A percentile compares a stretch with the other conserved stretches of the same genome.
Conservation (phyloP, 2,113 vertebrate species). For the Sceloporus tristichus region DNA sequence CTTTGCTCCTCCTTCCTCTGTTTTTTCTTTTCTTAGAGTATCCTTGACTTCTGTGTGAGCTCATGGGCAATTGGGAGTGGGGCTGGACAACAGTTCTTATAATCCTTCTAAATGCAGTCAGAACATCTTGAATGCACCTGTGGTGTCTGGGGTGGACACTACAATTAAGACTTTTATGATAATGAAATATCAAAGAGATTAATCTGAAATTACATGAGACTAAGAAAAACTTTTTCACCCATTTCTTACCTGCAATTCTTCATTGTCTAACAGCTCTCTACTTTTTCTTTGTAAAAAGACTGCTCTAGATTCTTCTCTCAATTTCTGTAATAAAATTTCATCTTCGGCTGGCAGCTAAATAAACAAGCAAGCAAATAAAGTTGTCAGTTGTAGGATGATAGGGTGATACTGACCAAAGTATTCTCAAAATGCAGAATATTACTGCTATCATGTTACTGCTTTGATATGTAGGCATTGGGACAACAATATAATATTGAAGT, state of each 20-base stretch:
- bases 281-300: slow-evolving; percentile 98
- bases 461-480: not conserved
- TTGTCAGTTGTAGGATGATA: not conserved
- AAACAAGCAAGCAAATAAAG: slow-evolving; percentile 11
- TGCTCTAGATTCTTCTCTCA: slow-evolving; percentile 96
- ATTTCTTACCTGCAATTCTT: slow-evolving; percentile 92
- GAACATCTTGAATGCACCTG: not conserved
- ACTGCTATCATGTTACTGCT: not conserved
- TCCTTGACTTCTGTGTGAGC: not conserved
- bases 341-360: slow-evolving; percentile 94
- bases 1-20: too few species aligned
- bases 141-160: not conserved
- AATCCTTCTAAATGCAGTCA: not conserved
- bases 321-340: slow-evolving; percentile 94
- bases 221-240: not conserved
- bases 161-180: not conserved
- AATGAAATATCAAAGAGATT: slow-evolving; percentile 21
- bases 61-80: not conserved
- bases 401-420: too few species aligned
- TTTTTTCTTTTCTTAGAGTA: too few species aligned
- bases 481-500: too few species aligned
- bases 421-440: too few species aligned
- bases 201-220: not conserved
- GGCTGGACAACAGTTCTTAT: not conserved
- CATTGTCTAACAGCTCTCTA: slow-evolving; percentile 95